Conservation (phyloP, 2,888 invertebrate genomes). For the Pemphredon lugubris region DNA sequence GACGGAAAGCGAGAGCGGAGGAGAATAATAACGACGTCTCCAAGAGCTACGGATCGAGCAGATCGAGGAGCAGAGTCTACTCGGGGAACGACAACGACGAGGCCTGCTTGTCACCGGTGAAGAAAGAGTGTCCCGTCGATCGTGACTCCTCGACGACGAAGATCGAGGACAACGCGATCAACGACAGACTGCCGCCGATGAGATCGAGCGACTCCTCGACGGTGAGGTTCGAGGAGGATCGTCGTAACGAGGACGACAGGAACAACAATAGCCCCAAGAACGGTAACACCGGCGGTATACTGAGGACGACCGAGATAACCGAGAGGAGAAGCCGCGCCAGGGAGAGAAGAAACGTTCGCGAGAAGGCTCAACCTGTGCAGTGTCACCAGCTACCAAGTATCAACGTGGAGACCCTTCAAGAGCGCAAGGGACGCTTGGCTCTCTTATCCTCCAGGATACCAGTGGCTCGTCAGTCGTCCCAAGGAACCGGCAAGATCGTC, state of each 20-base stretch:
- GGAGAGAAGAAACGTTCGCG: constrained; percentile 72
- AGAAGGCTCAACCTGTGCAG: constrained; percentile 56
- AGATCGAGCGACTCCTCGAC: constrained; percentile 54
- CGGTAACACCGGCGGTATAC: constrained; percentile 59
- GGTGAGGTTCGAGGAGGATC: constrained; percentile 65
- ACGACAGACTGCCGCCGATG: constrained; percentile 53
- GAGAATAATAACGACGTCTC: constrained; percentile 69
- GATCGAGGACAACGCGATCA: constrained; percentile 49
- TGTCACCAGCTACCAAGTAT: constrained; percentile 21
- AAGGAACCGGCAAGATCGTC: constrained; percentile 9
- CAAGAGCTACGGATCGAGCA: constrained; percentile 42
- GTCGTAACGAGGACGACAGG: constrained; percentile 63
- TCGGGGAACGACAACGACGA: constrained; percentile 55
- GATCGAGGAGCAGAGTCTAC: constrained; percentile 48
- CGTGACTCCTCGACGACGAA: constrained; percentile 19
- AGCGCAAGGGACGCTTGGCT: constrained; percentile 67
- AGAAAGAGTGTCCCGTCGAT: constrained; percentile 32
- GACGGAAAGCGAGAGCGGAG: constrained; percentile 67
- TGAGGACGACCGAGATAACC: constrained; percentile 64
- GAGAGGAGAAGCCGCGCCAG: constrained; percentile 76
- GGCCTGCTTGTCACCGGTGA: constrained; percentile 15
- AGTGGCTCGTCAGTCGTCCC: constrained; percentile 50
- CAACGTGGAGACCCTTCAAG: constrained; percentile 65
- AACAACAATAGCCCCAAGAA: constrained; percentile 61
- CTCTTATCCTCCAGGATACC: constrained; percentile 67